A percentile compares a stretch with the other conserved stretches of the same genome.
Conservation (phyloP, 2,113 vertebrate genomes). For the Dicaeum eximium region DNA sequence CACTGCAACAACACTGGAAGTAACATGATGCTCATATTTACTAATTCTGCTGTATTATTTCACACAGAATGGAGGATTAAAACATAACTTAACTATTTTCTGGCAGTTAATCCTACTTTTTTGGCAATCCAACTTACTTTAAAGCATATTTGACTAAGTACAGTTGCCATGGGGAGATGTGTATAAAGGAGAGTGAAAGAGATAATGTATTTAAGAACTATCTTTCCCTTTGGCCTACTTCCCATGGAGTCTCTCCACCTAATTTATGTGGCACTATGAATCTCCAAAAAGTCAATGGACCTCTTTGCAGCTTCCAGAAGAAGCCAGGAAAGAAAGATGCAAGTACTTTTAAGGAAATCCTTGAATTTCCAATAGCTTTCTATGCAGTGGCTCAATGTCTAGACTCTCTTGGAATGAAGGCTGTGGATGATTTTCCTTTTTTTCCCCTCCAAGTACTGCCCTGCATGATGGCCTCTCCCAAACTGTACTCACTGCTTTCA, state of each 20-base stretch:
- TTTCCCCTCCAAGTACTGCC: background rate
- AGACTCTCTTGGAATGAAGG: constrained; percentile 46
- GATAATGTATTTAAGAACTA: constrained; percentile 5
- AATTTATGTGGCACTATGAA: background rate
- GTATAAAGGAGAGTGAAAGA: background rate
- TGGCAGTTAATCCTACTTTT: background rate
- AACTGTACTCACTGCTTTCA: background rate
- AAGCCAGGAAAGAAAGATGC: constrained; percentile 56
- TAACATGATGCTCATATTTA: background rate
- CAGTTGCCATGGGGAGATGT: background rate
- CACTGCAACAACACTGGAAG: background rate
- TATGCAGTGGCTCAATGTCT: constrained; percentile 34
- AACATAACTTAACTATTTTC: background rate
- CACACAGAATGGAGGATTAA: background rate
- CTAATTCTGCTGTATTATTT: background rate
- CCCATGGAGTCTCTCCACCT: background rate
- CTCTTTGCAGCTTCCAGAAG: constrained; percentile 2
- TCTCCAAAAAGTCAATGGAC: background rate
- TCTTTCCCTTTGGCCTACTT: background rate
- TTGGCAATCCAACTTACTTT: background rate
- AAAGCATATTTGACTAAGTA: constrained; percentile 12
- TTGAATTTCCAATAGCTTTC: constrained; percentile 34
- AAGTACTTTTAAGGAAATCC: constrained; percentile 53
- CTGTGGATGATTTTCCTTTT: background rate
- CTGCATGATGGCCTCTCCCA: background rate